Conservation (phyloP, 2,888 invertebrate genomes). For the Tetanocera ferruginea region DNA sequence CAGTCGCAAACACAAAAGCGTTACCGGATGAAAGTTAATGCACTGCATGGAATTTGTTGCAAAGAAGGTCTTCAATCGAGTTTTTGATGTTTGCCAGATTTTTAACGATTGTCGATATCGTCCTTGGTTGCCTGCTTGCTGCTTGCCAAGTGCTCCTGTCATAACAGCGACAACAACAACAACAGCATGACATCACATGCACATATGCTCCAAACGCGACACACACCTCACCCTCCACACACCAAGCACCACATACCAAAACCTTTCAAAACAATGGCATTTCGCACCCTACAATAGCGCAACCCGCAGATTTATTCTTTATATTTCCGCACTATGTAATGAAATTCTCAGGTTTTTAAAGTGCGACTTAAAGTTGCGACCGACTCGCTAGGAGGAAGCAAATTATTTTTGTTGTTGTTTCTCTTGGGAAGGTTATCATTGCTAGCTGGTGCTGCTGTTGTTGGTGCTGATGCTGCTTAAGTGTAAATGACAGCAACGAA, state of each 20-base stretch:
- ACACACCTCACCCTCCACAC: no score
- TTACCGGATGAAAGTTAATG: conserved; percentile 19
- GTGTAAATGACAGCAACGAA: not conserved
- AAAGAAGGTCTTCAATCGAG: conserved; percentile 9
- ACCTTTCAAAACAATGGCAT: not conserved
- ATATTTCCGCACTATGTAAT: not conserved
- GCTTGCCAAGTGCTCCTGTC: not conserved
- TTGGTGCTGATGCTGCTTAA: not conserved
- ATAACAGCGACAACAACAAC: not conserved
- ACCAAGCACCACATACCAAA: not conserved
- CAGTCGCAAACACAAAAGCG: conserved; percentile 4
- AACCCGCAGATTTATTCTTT: not conserved
- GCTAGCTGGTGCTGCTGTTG: not conserved
- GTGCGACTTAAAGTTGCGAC: not conserved
- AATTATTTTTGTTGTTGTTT: not conserved
- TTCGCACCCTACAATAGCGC: not conserved
- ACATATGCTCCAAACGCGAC: no score
- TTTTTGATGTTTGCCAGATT: conserved; percentile 23
- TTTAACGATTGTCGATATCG: conserved; percentile 12
- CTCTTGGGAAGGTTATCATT: no score
- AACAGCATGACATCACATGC: not conserved
- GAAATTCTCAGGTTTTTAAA: not conserved
- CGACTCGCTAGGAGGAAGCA: not conserved
- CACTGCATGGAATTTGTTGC: conserved; percentile 5
- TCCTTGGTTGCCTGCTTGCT: not conserved